These are phyloP conservation scores for Teleogryllus occipitalis DNA, from an alignment of 1,140 invertebrate genomes.

Conservation along the genomic window DNA sequence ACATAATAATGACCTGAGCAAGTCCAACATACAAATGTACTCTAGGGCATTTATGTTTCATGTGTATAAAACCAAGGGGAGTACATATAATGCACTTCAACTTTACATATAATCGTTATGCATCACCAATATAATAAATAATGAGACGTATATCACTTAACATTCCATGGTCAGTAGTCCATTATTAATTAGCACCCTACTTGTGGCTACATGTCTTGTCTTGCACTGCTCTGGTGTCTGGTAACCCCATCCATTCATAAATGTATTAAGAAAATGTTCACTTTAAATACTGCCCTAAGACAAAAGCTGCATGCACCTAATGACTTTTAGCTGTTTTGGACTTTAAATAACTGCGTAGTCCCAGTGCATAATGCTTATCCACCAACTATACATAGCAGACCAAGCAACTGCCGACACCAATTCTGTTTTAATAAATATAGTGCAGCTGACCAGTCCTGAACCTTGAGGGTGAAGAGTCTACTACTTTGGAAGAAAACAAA, in stretches of 20 bases:
- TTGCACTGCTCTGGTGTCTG: background rate
- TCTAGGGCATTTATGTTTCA: background rate
- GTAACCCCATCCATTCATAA: background rate
- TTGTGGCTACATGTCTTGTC: background rate
- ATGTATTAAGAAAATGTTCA: background rate
- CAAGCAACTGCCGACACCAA: background rate
- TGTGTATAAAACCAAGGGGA: background rate
- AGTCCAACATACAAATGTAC: background rate
- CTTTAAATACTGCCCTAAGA: background rate
- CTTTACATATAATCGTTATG: background rate
- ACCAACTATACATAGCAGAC: constrained; percentile 4
- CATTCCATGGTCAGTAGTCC: background rate
- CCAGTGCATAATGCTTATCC: background rate
- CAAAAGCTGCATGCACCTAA: constrained; percentile 3
- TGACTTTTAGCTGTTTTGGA: constrained; percentile 1
- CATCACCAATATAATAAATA: background rate
- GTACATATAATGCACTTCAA: background rate
- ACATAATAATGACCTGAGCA: background rate
- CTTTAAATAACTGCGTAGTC: background rate
- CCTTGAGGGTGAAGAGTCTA: background rate
- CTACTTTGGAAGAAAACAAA: too few relatives aligned
- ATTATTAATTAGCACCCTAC: background rate
- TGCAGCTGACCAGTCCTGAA: background rate
- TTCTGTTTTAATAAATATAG: background rate
- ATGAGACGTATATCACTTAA: background rate